Base-by-base conservation (phyloP, 2,797 vertebrate genomes). In the Spea hammondii region DNA sequence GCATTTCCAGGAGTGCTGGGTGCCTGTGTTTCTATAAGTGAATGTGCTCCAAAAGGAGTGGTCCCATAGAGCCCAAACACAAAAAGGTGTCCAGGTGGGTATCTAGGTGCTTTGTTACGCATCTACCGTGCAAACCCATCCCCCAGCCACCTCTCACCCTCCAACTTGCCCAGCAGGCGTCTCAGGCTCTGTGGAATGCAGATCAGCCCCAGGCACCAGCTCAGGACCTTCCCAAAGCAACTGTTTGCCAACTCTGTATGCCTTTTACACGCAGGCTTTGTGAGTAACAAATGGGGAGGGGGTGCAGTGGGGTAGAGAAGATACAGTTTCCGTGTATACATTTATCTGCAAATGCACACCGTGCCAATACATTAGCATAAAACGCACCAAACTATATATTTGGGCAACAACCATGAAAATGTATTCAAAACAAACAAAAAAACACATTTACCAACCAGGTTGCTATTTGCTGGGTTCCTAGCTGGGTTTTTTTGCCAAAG, bases 161-260 rank as follows among this genome's bases (percentile, higher is more conserved):
- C 83, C 49, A 78, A 83, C 82, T 83, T 14, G 84, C 85, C 65
- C 72, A 79, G 82, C 85, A 49, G 83, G 84, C 5, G 57, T 71
- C 14, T 74, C 0, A 67, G 78, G 84, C 79, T 86, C 83, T 86
- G 79, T 75, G 87, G 85, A 89, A 88, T 86, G 86, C 13, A 0
- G 62, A 65, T 82, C 85, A 86, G 87, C 88, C 84, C 78, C 80
- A 74, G 86, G 86, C 87, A 80, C 57, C 84, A 4, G 78, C 13
- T 81, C 57, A 72, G 70, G n/a, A 59, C 80, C 54, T 82, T 86
- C 80, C 80, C 85, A 72, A 55, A 84, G 81, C 84, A 84, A 57
- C 76, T 77, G 80, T 85, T 82, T 70, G 12, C 17, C 70, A 4
- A 83, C 81, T 81, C 70, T 79, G 82, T 85, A 80, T 84, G 80